Evolutionary conservation across 2,888 invertebrate species (phyloP).

Genomic region (Lagria hirta): DNA sequence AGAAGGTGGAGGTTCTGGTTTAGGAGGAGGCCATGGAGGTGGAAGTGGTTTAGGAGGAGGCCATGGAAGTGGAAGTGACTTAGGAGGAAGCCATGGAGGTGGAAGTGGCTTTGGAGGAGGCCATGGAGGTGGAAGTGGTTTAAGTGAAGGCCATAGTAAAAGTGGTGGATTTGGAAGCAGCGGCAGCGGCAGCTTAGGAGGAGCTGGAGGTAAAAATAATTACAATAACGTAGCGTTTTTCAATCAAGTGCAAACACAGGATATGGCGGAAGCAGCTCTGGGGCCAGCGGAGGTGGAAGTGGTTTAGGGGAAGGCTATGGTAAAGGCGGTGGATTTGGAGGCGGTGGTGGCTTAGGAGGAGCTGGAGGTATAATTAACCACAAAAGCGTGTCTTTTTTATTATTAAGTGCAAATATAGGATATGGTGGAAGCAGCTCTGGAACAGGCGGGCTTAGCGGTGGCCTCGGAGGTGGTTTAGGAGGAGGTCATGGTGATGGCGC

Average conservation of each 20-base stretch:
- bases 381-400: too few species aligned
- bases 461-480: constrained; percentile 3
- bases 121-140: constrained; percentile 4
- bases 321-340: constrained; percentile 4
- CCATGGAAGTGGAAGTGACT: not conserved
- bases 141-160: not conserved
- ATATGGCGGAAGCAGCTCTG: not conserved
- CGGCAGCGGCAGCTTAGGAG: constrained; percentile 3
- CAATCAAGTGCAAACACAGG: not conserved
- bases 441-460: constrained; percentile 9
- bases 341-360: constrained; percentile 5
- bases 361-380: constrained; percentile 5
- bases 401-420: too few species aligned
- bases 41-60: constrained; percentile 5
- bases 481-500: constrained; percentile 7
- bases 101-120: constrained; percentile 4
- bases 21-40: constrained; percentile 4
- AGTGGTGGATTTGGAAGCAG: constrained; percentile 1
- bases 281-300: not conserved
- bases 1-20: too few species aligned
- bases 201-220: not conserved
- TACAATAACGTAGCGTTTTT: too few species aligned
- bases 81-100: not conserved
- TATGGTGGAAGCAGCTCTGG: not conserved
- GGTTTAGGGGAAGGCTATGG: not conserved